Evolutionary conservation across 2,797 vertebrate species (phyloP), one percentile per base, ranked within the genome.

Genomic region (Phoeniculus purpureus): DNA sequence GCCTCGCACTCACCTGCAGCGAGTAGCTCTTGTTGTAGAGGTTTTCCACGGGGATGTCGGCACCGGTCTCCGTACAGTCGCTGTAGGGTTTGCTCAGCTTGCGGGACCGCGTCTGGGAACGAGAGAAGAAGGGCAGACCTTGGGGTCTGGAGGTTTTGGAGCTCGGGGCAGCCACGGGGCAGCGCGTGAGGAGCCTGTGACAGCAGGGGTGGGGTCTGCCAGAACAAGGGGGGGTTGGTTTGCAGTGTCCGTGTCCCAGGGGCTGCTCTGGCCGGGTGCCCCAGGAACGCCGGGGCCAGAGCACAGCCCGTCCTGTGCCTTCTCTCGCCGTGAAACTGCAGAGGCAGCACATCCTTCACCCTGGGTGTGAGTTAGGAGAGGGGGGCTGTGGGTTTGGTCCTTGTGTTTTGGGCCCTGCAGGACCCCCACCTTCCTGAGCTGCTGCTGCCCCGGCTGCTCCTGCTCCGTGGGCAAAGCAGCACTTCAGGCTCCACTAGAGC

Each of bases 51-150:
- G 96, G 96, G 40, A 98, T 96, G 3, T 98, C 97, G 4, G 68
- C 94, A 11, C 98, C 98, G 0, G 97, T 97, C 90, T 97, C 95
- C 0, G 97, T 98, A 81, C 98, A 98, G 71, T 97, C 96, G 50
- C 98, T 98, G 95, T 98, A 98, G 5, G 98, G 98, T 15, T 96
- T 93, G 26, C 97, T 97, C 81, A 98, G 95, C 91, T 98, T 98
- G 70, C 96, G 94, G 72, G 97, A 98, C 50, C 87, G 96, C 3
- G 97, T 98, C 98, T 98, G 94, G 87, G 92, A 72, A 90, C 7
- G 47, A 94, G 32, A 92, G 83, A 31, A 64, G 59, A 82, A n/a
- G n/a, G n/a, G 64, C 32, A 61, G 21, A 61, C 48, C 21, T 21
- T 37, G 32, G 1, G 6, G 15, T 65, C 23, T 16, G 29, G 48